Base-by-base conservation (phyloP, 2,888 invertebrate species). In the Phoronis australis region DNA sequence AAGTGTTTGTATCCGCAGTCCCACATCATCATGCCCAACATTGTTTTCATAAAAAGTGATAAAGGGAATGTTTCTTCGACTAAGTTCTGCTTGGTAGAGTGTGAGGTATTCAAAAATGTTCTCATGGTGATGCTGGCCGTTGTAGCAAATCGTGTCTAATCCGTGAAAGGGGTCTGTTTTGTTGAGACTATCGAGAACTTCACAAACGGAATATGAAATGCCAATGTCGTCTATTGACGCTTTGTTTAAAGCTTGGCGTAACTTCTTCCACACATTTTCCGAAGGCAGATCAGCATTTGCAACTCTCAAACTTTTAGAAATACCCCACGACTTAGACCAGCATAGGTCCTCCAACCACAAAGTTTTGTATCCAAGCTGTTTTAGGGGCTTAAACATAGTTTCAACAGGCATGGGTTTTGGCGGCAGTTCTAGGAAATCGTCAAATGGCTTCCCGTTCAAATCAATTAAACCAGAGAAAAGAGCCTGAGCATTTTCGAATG, bases 271-370 rank as follows among this genome's bases (percentile, higher is more conserved):
- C 3, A 57, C 54, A 42, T 61, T 49, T 18, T 31, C 25, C 1
- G 26, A 39, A 21, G 46, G 39, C 21, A 61, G 38, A 20, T 42
- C 50, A 45, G 56, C 56, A 25, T 65, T 51, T 35, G 57, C 51
- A 4, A 63, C 62, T n/a, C 56, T 54, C 12, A 68, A 50, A 45
- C 67, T 66, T 47, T 67, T 68, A 5, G 63, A 54, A 12, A 67
- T 44, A 1, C 67, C 69, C 66, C 69, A 67, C 46, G 66, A 65
- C 66, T 65, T 67, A 1, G 48, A 42, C 37, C 62, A 65, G 42
- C 69, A 69, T 22, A 67, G 38, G 54, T 69, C 69, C 41, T 69
- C 69, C 27, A 66, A 26, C 63, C 62, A 67, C n/a, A 65, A 42
- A 2, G 61, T 67, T n/a, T 45, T 42, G 35, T 64, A 69, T 3